Base-by-base conservation (phyloP, 2,888 invertebrate species). In the Caenorhabditis sp. region DNA sequence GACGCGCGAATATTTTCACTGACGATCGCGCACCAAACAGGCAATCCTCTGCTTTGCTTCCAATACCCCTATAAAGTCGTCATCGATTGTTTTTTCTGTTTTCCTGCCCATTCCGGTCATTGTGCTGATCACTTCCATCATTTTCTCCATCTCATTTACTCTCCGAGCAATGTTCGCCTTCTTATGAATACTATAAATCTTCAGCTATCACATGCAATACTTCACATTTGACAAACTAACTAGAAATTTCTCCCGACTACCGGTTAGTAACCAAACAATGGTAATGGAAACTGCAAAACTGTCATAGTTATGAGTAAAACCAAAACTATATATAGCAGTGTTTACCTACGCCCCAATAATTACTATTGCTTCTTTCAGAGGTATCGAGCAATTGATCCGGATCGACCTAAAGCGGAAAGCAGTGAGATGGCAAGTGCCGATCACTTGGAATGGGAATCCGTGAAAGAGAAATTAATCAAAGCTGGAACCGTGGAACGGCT, bases 391-490 rank as follows among this genome's bases (percentile, higher is more conserved):
- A 89, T 90, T 68, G 91, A 91, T 66, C 91, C 91, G 41, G 91
- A 91, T 85, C 79, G 87, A 51, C 76, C 86, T 70, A 84, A 87
- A 59, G 58, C 68, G 2, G 88, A 85, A 28, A 72, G 56, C 61
- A 56, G 59, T 61, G 88, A 89, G 22, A 87, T 90, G 82, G 82
- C 88, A 10, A 56, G 69, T 16, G 83, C 87, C 19, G 92, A 91
- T 66, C 97, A 98, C 93, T 94, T 99, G 93, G 98, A 98, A 95
- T 99, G 99, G 99, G 97, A 98, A 94, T 97, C 97, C 51, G 96
- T 97, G 86, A 95, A 96, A 86, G 96, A 97, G 85, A 95, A 96
- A 82, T 96, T 97, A 92, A 95, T 99, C 88, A 98, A 98, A 94
- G 97, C 97, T 19, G 99, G 97, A 75, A 97, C 97, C 3, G 94